These are phyloP conservation scores for Ranitomeya variabilis DNA, from an alignment of 2,113 vertebrate species.

Conservation along the genomic window DNA sequence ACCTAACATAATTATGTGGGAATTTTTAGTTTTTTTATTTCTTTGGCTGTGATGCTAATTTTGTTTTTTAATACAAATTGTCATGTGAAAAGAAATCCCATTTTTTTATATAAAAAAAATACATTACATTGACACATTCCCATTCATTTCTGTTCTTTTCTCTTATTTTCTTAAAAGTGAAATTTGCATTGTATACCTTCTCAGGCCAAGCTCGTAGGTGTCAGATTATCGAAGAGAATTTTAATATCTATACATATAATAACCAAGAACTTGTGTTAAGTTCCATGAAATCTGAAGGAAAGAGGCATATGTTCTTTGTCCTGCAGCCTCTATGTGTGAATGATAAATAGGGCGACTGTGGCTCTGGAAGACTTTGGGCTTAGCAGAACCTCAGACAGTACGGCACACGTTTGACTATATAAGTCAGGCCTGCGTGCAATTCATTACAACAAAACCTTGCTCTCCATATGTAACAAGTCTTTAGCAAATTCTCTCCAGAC, in stretches of 20 bases:
- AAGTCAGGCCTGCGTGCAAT: constrained; percentile 54
- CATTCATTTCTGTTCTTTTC: neutral
- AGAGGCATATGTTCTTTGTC: constrained; percentile 38
- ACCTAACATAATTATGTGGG: too few species aligned
- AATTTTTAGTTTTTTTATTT: too few species aligned
- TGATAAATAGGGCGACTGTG: constrained; percentile 54
- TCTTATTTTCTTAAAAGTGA: constrained; percentile 4
- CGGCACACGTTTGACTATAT: constrained; percentile 19
- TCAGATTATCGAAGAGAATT: constrained; percentile 4
- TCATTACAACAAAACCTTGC: constrained; percentile 53
- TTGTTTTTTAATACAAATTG: too few species aligned
- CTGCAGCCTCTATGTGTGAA: constrained; percentile 2
- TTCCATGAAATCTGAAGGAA: constrained; percentile 13
- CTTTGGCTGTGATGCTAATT: too few species aligned
- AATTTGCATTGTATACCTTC: constrained; percentile 21
- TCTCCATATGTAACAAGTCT: constrained; percentile 54
- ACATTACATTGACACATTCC: too few species aligned
- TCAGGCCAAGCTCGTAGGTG: constrained; percentile 8
- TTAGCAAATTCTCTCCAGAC: constrained; percentile 56
- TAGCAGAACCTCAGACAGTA: constrained; percentile 25
- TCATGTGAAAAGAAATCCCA: too few species aligned
- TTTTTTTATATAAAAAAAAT: too few species aligned
- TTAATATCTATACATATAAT: constrained; percentile 23
- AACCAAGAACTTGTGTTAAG: constrained; percentile 12
- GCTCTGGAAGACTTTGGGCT: constrained; percentile 40